Evolutionary conservation across 2,113 vertebrate genomes (phyloP), one percentile per base, ranked within the genome.

Genomic region (Pagrus major): DNA sequence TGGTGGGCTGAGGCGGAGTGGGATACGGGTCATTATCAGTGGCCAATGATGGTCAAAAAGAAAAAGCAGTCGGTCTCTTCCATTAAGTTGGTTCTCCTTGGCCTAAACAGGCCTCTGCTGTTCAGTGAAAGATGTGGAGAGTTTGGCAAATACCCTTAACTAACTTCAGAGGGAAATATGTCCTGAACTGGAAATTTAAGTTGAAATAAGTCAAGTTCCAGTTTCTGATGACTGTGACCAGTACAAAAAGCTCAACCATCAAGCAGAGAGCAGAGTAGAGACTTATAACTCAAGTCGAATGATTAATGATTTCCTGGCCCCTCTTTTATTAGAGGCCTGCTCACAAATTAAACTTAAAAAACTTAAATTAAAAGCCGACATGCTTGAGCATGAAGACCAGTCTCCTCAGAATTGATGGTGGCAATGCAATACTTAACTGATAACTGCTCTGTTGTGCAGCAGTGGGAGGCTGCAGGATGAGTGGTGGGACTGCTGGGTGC

Each of bases 1-100:
- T 56, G 68, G 78, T 94, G 86, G 87, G 86, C 81, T 82, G 79
- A 88, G 77, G 85, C 3, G 76, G 81, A 91, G 86, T 70, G 83
- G 80, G 54, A 78, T n/a, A 47, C 14, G 4, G 54, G 78, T 82
- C 84, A 87, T 81, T 83, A 51, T 59, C 69, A 71, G 31, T 76
- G 85, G 74, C 61, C 59, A 58, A 3, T 54, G 72, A 84, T 46
- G 60, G 70, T 72, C 81, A 74, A 74, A 81, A 61, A 65, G 64
- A 77, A 39, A 82, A 76, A 51, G 18, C 33, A 39, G 18, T 64
- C 20, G 9, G 54, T 86, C 74, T 79, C 74, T 65, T 72, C 78
- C 81, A 86, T 60, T 72, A 77, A 74, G 61, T 88, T 78, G 82
- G 66, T 71, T 74, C 47, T 71, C 21, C 52, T 61, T 80, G 41